phyloP scores from a whole-genome alignment of 2,888 invertebrate genomes.

The Rhorus exstirpatorius region DNA sequence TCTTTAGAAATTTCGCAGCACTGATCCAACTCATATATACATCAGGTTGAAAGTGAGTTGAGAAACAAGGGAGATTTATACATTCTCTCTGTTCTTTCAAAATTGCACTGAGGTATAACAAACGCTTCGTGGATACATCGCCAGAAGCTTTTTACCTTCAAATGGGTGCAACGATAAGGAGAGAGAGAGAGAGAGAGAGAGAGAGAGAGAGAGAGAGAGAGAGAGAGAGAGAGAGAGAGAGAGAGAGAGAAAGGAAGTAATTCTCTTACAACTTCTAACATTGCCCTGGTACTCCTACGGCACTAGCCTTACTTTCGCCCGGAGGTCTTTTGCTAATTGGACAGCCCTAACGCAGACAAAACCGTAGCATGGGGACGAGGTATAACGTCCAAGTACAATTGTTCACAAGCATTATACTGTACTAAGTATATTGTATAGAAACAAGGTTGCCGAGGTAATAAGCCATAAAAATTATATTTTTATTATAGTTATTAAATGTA shows the following conservation, averaged over 20 bases:
- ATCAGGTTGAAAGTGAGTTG: not conserved
- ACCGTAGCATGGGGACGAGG: slow-evolving; percentile 15
- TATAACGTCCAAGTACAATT: slow-evolving; percentile 53
- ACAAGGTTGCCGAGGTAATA: not conserved
- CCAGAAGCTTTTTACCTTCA: slow-evolving; percentile 12
- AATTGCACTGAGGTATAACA: not conserved
- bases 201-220: slow-evolving; percentile 6
- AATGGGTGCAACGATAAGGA: slow-evolving; percentile 16
- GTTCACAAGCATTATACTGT: slow-evolving; percentile 14
- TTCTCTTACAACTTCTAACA: slow-evolving; percentile 3
- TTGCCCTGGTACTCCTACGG: slow-evolving; percentile 16
- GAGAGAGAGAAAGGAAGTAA: not conserved
- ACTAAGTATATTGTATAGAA: not conserved
- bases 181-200: not conserved
- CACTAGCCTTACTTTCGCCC: slow-evolving; percentile 38
- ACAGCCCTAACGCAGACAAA: slow-evolving; percentile 21
- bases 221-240: not conserved
- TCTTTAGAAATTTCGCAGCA: too few relatives aligned
- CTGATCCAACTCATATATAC: too few relatives aligned
- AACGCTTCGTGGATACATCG: slow-evolving; percentile 18
- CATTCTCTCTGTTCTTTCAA: slow-evolving; percentile 5
- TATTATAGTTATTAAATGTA: not conserved
- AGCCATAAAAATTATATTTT: not conserved
- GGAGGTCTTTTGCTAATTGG: slow-evolving; percentile 66
- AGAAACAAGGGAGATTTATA: not conserved